Conservation (phyloP, 2,113 vertebrate species). For the Cisticola juncidis region DNA sequence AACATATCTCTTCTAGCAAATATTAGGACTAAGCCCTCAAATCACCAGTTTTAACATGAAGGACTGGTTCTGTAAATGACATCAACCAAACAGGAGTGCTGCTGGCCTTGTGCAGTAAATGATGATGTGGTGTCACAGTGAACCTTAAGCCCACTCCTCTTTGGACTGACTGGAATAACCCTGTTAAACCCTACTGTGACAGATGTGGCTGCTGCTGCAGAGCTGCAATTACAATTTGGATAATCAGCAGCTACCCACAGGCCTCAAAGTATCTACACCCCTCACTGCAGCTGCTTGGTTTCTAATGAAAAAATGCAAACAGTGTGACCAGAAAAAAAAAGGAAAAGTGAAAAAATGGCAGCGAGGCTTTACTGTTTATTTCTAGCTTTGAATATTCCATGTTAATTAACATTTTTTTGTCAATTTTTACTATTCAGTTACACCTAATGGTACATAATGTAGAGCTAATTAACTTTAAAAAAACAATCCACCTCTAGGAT, state of each 20-base stretch:
- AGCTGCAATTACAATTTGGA: background rate
- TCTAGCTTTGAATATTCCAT: background rate
- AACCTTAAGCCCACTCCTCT: background rate
- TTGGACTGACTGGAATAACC: background rate
- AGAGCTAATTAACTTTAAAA: background rate
- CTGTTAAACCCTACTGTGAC: background rate
- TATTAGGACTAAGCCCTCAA: background rate
- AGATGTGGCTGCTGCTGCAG: background rate
- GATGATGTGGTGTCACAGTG: accelerated
- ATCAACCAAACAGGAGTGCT: background rate
- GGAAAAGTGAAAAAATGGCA: slow-evolving; percentile 2
- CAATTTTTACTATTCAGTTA: background rate
- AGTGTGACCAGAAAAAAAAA: background rate
- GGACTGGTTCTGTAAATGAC: background rate
- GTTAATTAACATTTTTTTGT: background rate
- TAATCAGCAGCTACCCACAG: background rate
- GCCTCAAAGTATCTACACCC: background rate
- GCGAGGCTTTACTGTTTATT: background rate
- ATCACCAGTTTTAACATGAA: background rate
- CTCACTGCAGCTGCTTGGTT: background rate
- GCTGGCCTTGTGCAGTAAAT: background rate
- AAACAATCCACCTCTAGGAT: background rate
- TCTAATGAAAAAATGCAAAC: background rate
- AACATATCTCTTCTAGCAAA: background rate
- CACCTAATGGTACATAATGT: background rate